Evolutionary conservation across 2,888 invertebrate genomes (phyloP), one percentile per base, ranked within the genome.

Genomic region (Onchidella celtica): DNA sequence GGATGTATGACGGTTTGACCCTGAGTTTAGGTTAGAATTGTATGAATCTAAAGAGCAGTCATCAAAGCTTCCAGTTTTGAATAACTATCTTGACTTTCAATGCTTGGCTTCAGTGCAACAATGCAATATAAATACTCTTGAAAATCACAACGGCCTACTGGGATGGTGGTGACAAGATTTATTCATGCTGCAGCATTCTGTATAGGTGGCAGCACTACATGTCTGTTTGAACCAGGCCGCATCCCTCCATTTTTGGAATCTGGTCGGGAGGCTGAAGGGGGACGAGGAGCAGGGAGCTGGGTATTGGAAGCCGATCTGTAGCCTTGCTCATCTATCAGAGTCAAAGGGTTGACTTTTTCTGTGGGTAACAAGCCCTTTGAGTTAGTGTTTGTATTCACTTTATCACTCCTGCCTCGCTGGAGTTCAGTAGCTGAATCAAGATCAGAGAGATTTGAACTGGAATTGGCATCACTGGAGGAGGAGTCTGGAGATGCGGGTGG

Each of bases 141-240:
- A n/a, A n/a, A n/a, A n/a, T n/a, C n/a, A n/a, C n/a, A n/a, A n/a
- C n/a, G n/a, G n/a, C n/a, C n/a, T n/a, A n/a, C n/a, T n/a, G n/a
- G n/a, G n/a, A n/a, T n/a, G n/a, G n/a, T n/a, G n/a, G n/a, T n/a
- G n/a, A n/a, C n/a, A n/a, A n/a, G n/a, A n/a, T n/a, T n/a, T n/a
- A 29, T 65, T 75, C 27, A 75, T 75, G 29, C 47, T 47, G 59
- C 68, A 57, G 40, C 66, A 66, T 77, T 76, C 17, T 63, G 68
- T 24, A 92, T 92, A 36, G 92, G 92, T 68, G 92, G 92, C 81
- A 92, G 84, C 55, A 92, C 87, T 84, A 86, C 84, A 84, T 89
- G 91, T 83, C 88, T 87, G 6, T 88, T 85, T 38, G 92, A 92
- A 9, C 92, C 91, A 29, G 91, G 91, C 74, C 91, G 85, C 32